These are phyloP conservation scores for Emys orbicularis DNA, from an alignment of 2,797 vertebrate genomes.

Conservation along the genomic window DNA sequence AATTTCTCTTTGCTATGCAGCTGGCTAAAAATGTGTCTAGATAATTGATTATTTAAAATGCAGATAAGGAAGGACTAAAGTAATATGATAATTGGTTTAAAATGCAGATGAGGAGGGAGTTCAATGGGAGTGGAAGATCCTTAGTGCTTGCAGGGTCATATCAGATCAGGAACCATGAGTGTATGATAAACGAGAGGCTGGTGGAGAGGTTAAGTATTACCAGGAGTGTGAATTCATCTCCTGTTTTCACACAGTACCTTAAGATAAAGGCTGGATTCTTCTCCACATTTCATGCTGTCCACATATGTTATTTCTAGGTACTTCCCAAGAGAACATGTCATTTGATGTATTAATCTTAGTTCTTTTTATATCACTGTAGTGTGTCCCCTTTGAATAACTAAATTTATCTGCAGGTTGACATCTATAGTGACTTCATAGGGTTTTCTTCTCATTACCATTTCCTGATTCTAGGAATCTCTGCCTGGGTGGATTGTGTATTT, in stretches of 20 bases:
- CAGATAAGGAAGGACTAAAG: background rate
- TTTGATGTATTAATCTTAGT: background rate
- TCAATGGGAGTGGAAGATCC: background rate
- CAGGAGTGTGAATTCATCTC: background rate
- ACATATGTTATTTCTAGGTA: background rate
- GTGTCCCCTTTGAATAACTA: background rate
- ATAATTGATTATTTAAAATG: background rate
- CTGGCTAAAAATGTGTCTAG: background rate
- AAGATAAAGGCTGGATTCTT: background rate
- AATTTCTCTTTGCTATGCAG: background rate
- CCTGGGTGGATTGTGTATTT: background rate
- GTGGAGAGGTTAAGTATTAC: background rate
- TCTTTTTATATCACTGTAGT: background rate
- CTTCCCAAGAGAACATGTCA: background rate
- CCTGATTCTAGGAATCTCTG: background rate
- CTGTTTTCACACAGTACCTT: background rate
- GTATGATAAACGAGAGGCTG: background rate
- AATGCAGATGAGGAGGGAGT: background rate
- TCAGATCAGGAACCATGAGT: background rate
- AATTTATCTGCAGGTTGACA: background rate
- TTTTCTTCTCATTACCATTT: background rate
- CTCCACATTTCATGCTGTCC: background rate
- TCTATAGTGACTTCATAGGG: background rate
- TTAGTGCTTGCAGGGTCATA: background rate
- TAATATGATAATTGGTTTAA: background rate